Evolutionary conservation across 2,888 invertebrate species (phyloP).

Genomic region (Pseudolycoriella hygida): DNA sequence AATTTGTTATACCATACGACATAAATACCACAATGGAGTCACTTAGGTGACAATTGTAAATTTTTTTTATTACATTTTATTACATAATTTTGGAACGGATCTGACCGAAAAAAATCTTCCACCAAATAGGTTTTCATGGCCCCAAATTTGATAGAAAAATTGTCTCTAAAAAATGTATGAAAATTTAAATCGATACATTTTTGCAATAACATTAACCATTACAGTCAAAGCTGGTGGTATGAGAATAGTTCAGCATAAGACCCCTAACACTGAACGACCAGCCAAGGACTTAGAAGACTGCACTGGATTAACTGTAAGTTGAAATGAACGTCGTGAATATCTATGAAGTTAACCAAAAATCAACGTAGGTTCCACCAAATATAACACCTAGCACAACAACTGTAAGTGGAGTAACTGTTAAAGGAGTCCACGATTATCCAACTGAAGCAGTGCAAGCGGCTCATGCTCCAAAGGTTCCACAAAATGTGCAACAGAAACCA

Average conservation of each 20-base stretch:
- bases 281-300: slow-evolving; percentile 51
- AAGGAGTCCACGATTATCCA: slow-evolving; percentile 76
- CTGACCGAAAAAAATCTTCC: too few species aligned
- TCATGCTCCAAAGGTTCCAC: slow-evolving; percentile 62
- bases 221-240: slow-evolving; percentile 86
- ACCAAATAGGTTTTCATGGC: too few species aligned
- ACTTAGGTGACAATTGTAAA: too few species aligned
- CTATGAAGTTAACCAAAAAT: slow-evolving; percentile 5
- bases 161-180: too few species aligned
- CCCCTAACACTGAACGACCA: slow-evolving; percentile 43
- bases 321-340: not conserved
- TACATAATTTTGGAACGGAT: too few species aligned
- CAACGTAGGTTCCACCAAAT: slow-evolving; percentile 19
- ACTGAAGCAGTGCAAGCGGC: slow-evolving; percentile 76
- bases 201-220: too few species aligned
- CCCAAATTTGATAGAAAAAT: too few species aligned
- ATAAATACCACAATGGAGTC: too few species aligned
- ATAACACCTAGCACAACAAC: slow-evolving; percentile 59
- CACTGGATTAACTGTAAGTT: slow-evolving; percentile 48
- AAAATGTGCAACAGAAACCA: slow-evolving; percentile 38
- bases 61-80: too few species aligned
- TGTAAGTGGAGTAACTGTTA: slow-evolving; percentile 62
- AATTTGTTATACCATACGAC: too few species aligned
- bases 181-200: too few species aligned
- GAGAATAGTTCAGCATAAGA: slow-evolving; percentile 79